Conservation (phyloP, 2,888 invertebrate species). For the Trissonchulus latispiculum region DNA sequence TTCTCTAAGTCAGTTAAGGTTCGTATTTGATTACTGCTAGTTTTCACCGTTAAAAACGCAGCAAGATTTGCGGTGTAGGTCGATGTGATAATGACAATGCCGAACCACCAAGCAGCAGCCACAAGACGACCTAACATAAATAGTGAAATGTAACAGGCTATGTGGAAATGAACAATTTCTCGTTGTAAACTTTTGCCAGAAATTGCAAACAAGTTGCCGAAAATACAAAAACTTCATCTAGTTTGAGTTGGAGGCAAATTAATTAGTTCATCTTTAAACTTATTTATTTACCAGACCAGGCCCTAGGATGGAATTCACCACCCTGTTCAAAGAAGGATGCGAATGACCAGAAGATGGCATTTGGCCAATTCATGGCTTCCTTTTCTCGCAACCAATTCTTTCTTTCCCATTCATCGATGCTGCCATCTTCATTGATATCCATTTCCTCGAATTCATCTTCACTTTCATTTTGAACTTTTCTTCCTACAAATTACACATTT, state of each 20-base stretch:
- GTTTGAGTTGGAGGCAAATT: too few relatives aligned
- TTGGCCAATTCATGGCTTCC: not conserved
- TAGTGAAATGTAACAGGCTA: too few relatives aligned
- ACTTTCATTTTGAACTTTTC: slow-evolving; percentile 10
- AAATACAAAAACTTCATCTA: too few relatives aligned
- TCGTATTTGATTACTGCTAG: not conserved
- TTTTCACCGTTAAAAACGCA: slow-evolving; percentile 2
- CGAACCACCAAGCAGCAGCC: slow-evolving; percentile 11
- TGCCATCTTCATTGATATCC: slow-evolving; percentile 12
- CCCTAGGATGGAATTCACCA: slow-evolving; percentile 1
- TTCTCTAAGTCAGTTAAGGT: not conserved
- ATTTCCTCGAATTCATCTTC: slow-evolving; percentile 13
- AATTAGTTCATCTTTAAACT: too few relatives aligned
- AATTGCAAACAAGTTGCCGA: too few relatives aligned
- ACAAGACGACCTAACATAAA: not conserved
- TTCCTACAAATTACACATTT: not conserved
- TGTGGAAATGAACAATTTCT: too few relatives aligned
- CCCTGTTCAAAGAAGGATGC: not conserved
- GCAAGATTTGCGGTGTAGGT: slow-evolving; percentile 11
- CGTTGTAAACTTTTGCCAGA: too few relatives aligned
- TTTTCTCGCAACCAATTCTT: slow-evolving; percentile 1
- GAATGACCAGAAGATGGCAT: slow-evolving; percentile 5
- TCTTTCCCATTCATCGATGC: slow-evolving; percentile 5
- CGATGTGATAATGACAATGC: slow-evolving; percentile 5
- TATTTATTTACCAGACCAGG: slow-evolving; percentile 1